Conservation (phyloP, 1,140 invertebrate species). For the Phymastichus coffea region DNA sequence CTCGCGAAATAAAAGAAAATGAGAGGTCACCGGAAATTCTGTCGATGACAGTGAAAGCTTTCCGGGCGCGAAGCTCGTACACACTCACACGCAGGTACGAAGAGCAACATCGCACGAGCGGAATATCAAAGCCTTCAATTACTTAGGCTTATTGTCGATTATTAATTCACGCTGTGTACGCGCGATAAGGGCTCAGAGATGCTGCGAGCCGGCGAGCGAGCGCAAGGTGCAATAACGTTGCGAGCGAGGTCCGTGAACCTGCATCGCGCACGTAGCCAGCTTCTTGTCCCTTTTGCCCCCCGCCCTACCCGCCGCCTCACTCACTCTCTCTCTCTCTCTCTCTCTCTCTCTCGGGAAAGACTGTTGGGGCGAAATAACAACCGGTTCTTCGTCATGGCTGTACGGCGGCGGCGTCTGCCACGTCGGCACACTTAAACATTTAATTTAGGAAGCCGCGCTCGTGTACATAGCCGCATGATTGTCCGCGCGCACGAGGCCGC, state of each 20-base stretch:
- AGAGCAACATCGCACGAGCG: not conserved
- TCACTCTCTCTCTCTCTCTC: not conserved
- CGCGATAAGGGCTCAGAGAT: not conserved
- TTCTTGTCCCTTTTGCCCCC: not conserved
- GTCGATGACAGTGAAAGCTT: too few relatives aligned
- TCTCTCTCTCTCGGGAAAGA: too few relatives aligned
- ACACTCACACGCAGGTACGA: too few relatives aligned
- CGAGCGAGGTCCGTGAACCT: slow-evolving; percentile 20
- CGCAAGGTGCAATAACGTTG: slow-evolving; percentile 20
- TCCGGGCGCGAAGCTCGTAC: too few relatives aligned
- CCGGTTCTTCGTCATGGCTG: slow-evolving; percentile 9
- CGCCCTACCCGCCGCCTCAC: not conserved
- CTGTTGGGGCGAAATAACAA: slow-evolving; percentile 13
- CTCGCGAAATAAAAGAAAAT: too few relatives aligned
- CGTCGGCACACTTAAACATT: slow-evolving; percentile 25
- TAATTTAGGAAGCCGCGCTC: slow-evolving; percentile 22
- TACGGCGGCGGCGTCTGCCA: not conserved
- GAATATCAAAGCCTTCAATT: too few relatives aligned
- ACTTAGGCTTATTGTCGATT: slow-evolving; percentile 20
- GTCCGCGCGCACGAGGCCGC: not conserved
- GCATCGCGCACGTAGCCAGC: too few relatives aligned
- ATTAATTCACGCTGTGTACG: slow-evolving; percentile 9
- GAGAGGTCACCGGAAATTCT: too few relatives aligned
- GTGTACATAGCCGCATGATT: not conserved
- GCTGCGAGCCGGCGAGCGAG: not conserved